Percentiles rank a stretch among this genome's conserved stretches.
Conservation (phyloP, 2,113 vertebrate species). For the Trematocara nigrifrons region DNA sequence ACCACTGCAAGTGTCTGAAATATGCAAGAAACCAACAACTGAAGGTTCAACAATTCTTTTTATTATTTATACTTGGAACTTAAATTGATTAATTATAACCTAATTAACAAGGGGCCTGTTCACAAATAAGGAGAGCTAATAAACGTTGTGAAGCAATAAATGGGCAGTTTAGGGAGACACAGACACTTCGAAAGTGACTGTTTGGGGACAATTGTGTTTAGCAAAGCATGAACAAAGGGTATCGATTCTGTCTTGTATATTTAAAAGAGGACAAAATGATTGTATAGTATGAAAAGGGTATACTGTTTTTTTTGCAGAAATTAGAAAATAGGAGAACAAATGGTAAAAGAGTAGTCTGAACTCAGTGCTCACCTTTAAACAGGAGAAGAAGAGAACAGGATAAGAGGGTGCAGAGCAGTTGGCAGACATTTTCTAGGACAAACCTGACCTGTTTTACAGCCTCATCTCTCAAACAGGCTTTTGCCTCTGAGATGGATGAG, state of each 20-base stretch:
- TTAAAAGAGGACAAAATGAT: not conserved
- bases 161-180: not conserved
- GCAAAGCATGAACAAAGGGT: not conserved
- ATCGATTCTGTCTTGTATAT: not conserved
- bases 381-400: not conserved
- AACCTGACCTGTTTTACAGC: slow-evolving; percentile 4
- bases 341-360: not conserved
- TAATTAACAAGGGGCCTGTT: not conserved
- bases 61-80: not conserved
- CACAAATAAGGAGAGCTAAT: not conserved
- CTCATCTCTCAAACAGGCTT: slow-evolving; percentile 20
- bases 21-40: not conserved
- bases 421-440: slow-evolving; percentile 6
- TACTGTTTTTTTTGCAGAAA: not conserved
- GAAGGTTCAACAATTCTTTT: not conserved
- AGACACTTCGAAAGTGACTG: not conserved
- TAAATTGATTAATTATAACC: slow-evolving; percentile 8
- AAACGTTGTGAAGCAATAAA: not conserved
- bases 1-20: not conserved
- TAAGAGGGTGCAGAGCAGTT: not conserved
- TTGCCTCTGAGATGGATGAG: slow-evolving; percentile 14
- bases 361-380: not conserved
- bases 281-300: not conserved
- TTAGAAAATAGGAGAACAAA: not conserved
- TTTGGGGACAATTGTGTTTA: not conserved